Percentiles rank a stretch among this genome's conserved stretches.
Evolutionary conservation across 2,797 vertebrate species (phyloP).

Genomic region (Otus scops): DNA sequence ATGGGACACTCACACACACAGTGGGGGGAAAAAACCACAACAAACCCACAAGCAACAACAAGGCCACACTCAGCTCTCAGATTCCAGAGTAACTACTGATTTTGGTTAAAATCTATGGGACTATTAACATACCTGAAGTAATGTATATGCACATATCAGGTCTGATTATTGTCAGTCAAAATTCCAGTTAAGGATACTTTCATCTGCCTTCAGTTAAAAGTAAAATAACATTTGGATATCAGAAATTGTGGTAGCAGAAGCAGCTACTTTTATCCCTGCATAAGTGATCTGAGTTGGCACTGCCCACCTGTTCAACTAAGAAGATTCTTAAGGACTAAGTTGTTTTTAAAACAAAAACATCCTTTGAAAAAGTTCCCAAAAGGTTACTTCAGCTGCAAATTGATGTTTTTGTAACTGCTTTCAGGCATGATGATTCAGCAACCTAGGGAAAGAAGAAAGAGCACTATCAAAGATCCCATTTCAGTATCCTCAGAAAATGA

Average conservation of each 20-base stretch:
- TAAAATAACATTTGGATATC: not conserved
- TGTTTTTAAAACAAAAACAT: not conserved
- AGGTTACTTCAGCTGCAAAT: not conserved
- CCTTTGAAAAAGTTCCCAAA: not conserved
- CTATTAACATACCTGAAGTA: not conserved
- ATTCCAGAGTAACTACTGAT: not conserved
- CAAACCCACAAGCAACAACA: no score
- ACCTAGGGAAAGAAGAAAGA: not conserved
- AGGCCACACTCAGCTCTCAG: not conserved
- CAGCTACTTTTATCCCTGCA: not conserved
- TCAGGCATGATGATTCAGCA: not conserved
- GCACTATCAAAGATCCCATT: not conserved
- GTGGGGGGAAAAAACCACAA: fast-evolving
- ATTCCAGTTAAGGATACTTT: not conserved
- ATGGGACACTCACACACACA: no score
- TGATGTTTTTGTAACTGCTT: not conserved
- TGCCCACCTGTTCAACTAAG: not conserved
- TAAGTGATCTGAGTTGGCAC: not conserved
- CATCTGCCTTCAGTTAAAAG: not conserved
- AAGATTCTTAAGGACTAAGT: not conserved
- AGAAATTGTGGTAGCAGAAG: not conserved
- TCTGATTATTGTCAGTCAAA: not conserved
- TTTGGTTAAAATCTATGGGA: not conserved
- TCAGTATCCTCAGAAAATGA: not conserved
- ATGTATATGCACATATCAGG: not conserved